Evolutionary conservation across 1,140 invertebrate species (phyloP), one percentile per base, ranked within the genome.

Genomic region (Nilaparvata lugens): DNA sequence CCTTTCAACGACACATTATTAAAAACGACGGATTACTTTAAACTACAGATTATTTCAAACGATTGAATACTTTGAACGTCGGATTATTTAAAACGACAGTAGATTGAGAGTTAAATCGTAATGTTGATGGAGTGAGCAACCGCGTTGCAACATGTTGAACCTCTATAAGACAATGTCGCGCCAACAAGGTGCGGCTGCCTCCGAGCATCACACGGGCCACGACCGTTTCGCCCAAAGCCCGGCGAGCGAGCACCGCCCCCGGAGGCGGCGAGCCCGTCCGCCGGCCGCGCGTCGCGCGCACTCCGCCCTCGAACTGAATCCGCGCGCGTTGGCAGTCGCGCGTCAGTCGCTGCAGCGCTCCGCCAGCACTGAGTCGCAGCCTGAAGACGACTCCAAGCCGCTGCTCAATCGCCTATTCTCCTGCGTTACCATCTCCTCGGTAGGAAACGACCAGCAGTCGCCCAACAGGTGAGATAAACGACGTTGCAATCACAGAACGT

Each of bases 271-370:
- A 5, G 79, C 80, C 66, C 77, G 77, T 60, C 76, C 75, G 11
- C 76, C 74, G 1, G 72, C 77, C 0, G 79, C 78, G 61, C 73
- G 83, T 11, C 77, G 86, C 31, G 83, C 86, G 7, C 85, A 87
- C 66, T 88, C 86, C 57, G 86, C 84, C 4, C 84, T 84, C 3
- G 87, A 89, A 66, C 77, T 88, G 38, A 81, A 87, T 67, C 78
- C 82, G 19, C 78, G 80, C 43, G 79, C 81, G 4, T 76, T 87
- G 57, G 81, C 83, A 0, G 84, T 84, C 0, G 81, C 71, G 4
- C 67, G 70, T 4, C 64, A 72, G 9, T 64, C 74, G 3, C 71
- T 73, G 21, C 71, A 71, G 52, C 67, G 74, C 45, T 76, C 75
- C 60, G 72, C 71, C 11, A 75, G 72, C 54, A 73, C 74, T 24